Evolutionary conservation across 2,113 vertebrate genomes (phyloP).

Genomic region (Antennarius striatus): DNA sequence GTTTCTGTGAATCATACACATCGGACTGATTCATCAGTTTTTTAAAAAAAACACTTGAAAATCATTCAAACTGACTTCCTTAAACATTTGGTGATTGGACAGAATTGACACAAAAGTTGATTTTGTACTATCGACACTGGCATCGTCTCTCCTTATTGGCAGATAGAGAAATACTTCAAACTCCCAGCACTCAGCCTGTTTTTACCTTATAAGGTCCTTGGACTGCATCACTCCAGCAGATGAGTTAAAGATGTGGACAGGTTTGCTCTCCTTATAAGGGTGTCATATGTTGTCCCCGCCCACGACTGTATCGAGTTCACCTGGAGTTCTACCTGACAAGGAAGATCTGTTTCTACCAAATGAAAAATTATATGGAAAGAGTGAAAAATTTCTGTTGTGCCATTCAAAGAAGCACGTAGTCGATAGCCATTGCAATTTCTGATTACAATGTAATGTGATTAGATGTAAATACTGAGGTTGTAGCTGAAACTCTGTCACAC

Average conservation of each 20-base stretch:
- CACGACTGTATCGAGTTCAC: conserved; percentile 38
- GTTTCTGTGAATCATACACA: background rate
- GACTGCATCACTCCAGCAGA: conserved; percentile 26
- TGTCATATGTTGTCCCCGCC: conserved; percentile 21
- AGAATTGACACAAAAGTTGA: background rate
- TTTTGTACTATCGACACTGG: background rate
- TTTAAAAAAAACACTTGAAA: background rate
- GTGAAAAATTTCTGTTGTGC: background rate
- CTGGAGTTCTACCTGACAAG: conserved; percentile 22
- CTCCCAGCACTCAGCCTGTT: conserved; percentile 7
- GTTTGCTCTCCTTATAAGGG: conserved; percentile 73
- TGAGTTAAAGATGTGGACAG: conserved; percentile 37
- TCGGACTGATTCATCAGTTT: background rate
- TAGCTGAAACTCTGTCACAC: conserved; percentile 55
- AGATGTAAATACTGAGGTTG: conserved; percentile 39
- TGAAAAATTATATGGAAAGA: background rate
- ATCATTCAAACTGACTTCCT: no score
- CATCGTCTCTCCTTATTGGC: background rate
- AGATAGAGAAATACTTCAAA: conserved; percentile 1
- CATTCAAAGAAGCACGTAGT: background rate
- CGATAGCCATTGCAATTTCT: conserved; percentile 5
- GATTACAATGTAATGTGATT: conserved; percentile 12
- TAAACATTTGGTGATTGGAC: no score
- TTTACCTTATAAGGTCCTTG: conserved; percentile 73
- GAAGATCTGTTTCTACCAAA: background rate